These are phyloP conservation scores for Noctua comes DNA, from an alignment of 2,888 invertebrate species.

Conservation along the genomic window DNA sequence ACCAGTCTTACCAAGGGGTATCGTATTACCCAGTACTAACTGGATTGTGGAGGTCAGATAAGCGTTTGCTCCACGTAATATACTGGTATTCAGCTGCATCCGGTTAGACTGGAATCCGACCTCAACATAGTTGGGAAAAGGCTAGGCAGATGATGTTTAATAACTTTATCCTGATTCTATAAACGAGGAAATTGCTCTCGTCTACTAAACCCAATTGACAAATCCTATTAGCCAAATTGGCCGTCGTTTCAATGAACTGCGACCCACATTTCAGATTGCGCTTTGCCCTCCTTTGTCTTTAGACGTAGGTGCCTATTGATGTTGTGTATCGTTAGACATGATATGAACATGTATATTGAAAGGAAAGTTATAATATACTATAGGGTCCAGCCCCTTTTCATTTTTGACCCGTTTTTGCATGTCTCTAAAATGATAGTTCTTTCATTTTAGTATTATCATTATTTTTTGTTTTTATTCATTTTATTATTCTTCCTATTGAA, in stretches of 20 bases:
- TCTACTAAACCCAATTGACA: conserved; percentile 62
- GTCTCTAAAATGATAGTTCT: conserved; percentile 45
- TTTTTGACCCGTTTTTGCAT: conserved; percentile 53
- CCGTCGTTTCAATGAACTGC: conserved; percentile 51
- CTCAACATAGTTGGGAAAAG: background rate
- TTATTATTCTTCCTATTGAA: conserved; percentile 4
- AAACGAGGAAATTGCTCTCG: conserved; percentile 58
- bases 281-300: conserved; percentile 51
- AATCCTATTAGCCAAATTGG: conserved; percentile 61
- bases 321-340: conserved; percentile 26
- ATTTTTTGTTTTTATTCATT: background rate
- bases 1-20: background rate
- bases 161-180: conserved; percentile 49
- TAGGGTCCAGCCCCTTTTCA: conserved; percentile 1
- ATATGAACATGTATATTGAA: conserved; percentile 31
- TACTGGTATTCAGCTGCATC: background rate
- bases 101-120: background rate
- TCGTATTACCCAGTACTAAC: background rate
- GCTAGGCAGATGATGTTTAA: conserved; percentile 25
- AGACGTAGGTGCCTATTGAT: conserved; percentile 32
- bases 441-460: conserved; percentile 6
- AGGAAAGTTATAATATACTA: conserved; percentile 6
- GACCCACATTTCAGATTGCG: conserved; percentile 53
- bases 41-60: background rate
- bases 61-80: background rate